Conservation (phyloP, 2,888 invertebrate genomes). For the Chaitophorus viminalis region DNA sequence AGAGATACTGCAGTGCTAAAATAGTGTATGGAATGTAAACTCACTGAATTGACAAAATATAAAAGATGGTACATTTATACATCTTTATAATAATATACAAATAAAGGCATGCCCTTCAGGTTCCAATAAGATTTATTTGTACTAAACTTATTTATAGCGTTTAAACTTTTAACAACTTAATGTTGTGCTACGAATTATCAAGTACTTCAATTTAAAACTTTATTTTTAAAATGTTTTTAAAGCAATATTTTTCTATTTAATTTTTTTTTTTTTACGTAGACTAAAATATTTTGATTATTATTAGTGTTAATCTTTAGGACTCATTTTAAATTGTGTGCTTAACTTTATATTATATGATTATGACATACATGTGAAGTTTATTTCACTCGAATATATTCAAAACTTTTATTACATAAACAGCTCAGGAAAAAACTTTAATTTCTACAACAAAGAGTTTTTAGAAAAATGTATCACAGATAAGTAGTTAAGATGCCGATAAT, state of each 20-base stretch:
- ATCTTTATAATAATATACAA: background rate
- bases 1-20: background rate
- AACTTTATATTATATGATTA: background rate
- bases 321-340: background rate
- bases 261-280: background rate
- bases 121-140: constrained; percentile 14
- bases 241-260: background rate
- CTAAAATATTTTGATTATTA: background rate
- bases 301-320: background rate
- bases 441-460: too few species aligned
- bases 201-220: background rate
- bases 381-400: too few species aligned
- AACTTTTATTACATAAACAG: too few species aligned
- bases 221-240: constrained; percentile 6
- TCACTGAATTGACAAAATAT: background rate
- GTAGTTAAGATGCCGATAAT: background rate
- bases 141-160: background rate
- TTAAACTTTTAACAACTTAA: constrained; percentile 30
- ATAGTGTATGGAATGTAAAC: background rate
- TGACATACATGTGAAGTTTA: too few species aligned
- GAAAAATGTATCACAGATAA: too few species aligned
- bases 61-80: background rate
- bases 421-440: background rate
- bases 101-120: constrained; percentile 1
- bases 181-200: background rate